Evolutionary conservation across 2,113 vertebrate genomes (phyloP), one percentile per base, ranked within the genome.

Genomic region (Redunca redunca): DNA sequence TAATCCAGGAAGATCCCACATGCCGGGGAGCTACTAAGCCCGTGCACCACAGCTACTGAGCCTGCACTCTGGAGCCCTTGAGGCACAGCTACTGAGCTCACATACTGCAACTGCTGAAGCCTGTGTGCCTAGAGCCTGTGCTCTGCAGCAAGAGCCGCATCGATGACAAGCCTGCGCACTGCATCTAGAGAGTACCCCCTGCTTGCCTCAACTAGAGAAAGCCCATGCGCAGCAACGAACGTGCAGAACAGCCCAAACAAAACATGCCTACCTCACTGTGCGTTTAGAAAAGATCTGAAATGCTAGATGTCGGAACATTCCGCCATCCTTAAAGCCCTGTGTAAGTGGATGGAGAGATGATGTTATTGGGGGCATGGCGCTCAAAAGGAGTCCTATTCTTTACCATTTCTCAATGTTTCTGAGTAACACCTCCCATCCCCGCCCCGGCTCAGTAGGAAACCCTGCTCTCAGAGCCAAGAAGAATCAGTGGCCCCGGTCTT

Each of bases 331-430:
- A 43, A 77, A 43, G 40, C 21, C 40, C 71, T 43, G 36, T 77
- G 23, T 26, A 77, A 77, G 40, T 77, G 71, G 23, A 43, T 26
- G 71, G 40, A 77, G 71, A 26, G 71, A 43, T 43, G 71, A 26
- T 43, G 71, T 43, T 77, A 77, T 15, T 25, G 40, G 23, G 12
- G 21, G 2, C 2, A 6, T 30, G 67, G 67, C 0, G 0, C 36
- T 77, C 40, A 26, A 26, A 77, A 77, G 23, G 21, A 77, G 23
- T 25, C 23, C 40, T 77, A 26, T 77, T 26, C 40, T 77, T 77
- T 43, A 77, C 40, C 12, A 26, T 43, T 77, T 26, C 71, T 77
- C 71, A 43, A 1, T 77, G 40, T 26, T 43, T 26, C 23, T 43
- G 71, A 77, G 36, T 77, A 77, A 43, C 71, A 43, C 2, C n/a